Conservation (phyloP, 2,888 invertebrate species). For the Encarsia formosa region DNA sequence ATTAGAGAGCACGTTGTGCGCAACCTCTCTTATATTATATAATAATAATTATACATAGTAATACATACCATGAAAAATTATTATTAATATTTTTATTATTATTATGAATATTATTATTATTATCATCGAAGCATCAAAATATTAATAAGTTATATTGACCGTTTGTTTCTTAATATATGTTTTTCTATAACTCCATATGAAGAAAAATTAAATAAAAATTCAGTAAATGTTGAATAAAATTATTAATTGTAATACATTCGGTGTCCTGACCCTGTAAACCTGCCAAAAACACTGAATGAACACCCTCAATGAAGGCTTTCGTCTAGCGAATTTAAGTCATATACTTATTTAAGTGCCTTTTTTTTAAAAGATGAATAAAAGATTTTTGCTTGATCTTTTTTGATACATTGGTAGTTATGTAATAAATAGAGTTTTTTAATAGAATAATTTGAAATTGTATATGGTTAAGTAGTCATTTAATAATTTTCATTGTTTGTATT, state of each 20-base stretch:
- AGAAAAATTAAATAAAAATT: slow-evolving; percentile 47
- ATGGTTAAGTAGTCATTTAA: no score
- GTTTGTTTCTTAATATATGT: slow-evolving; percentile 51
- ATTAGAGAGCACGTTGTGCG: slow-evolving; percentile 40
- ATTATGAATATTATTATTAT: slow-evolving; percentile 45
- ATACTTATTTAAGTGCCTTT: slow-evolving; percentile 28
- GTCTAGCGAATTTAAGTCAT: slow-evolving; percentile 26
- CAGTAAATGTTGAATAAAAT: slow-evolving; percentile 46
- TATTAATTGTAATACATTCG: background rate
- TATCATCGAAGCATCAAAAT: slow-evolving; percentile 50
- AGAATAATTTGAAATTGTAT: no score
- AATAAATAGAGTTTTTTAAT: slow-evolving; percentile 20
- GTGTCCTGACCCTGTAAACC: background rate
- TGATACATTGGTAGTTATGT: slow-evolving; percentile 22
- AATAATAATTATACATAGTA: slow-evolving; percentile 49
- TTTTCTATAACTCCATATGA: slow-evolving; percentile 52
- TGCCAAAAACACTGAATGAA: background rate
- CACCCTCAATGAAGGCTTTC: slow-evolving; percentile 21
- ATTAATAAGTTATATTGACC: slow-evolving; percentile 48
- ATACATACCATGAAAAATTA: slow-evolving; percentile 41
- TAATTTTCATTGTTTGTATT: background rate
- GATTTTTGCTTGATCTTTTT: slow-evolving; percentile 24
- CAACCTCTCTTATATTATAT: slow-evolving; percentile 49
- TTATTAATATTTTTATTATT: slow-evolving; percentile 42
- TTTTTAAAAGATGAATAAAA: slow-evolving; percentile 13